Conservation (phyloP, 2,888 invertebrate genomes). For the Allolobophora icterica region DNA sequence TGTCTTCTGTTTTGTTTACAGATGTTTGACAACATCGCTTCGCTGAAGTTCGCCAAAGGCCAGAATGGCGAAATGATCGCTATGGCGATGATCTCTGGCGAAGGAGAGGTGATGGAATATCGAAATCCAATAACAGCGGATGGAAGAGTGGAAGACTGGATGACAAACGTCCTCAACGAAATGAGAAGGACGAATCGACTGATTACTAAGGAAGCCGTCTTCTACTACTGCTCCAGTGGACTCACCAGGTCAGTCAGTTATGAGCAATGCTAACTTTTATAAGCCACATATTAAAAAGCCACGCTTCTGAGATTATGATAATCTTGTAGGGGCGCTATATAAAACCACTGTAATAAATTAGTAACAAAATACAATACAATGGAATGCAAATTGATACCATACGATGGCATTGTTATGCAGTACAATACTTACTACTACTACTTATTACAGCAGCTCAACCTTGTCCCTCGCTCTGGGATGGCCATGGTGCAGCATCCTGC, state of each 20-base stretch:
- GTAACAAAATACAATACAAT: too few species aligned
- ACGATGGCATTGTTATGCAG: too few species aligned
- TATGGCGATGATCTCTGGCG: slow-evolving; percentile 84
- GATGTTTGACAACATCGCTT: slow-evolving; percentile 91
- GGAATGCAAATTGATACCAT: too few species aligned
- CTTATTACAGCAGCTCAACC: too few species aligned
- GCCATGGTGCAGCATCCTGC: too few species aligned
- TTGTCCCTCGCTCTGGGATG: too few species aligned
- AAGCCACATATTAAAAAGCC: too few species aligned
- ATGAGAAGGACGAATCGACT: slow-evolving; percentile 84
- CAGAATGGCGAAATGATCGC: slow-evolving; percentile 75
- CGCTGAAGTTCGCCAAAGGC: slow-evolving; percentile 75
- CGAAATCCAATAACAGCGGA: slow-evolving; percentile 75
- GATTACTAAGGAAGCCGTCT: slow-evolving; percentile 85
- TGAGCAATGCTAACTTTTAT: neutral
- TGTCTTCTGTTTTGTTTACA: slow-evolving; percentile 57
- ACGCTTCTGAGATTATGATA: too few species aligned
- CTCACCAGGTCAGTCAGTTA: slow-evolving; percentile 69
- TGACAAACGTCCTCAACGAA: slow-evolving; percentile 82
- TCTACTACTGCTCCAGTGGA: slow-evolving; percentile 81
- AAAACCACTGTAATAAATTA: too few species aligned
- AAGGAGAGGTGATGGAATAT: slow-evolving; percentile 86
- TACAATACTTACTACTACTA: too few species aligned
- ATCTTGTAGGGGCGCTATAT: too few species aligned
- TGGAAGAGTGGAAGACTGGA: slow-evolving; percentile 89